Conservation (phyloP, 30 jellyfish, hydroid and myxozoan genomes). For the Turritopsis dohrnii region DNA sequence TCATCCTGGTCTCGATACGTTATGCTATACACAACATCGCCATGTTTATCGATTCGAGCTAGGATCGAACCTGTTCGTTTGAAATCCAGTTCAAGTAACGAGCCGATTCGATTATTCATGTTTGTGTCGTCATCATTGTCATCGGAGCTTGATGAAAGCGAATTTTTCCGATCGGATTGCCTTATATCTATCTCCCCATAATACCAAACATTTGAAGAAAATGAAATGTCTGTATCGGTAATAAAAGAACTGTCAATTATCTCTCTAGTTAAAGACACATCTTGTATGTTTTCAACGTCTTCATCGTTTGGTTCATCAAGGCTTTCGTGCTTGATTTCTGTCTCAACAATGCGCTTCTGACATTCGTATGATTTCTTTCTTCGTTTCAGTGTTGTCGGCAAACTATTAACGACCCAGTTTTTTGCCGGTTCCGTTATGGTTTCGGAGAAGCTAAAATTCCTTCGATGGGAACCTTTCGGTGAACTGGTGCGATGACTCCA, state of each 20-base stretch:
- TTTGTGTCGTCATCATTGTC: neutral
- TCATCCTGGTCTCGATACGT: slow-evolving; percentile 20
- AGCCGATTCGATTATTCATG: neutral
- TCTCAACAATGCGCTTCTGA: neutral
- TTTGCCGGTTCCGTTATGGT: slow-evolving; percentile 9
- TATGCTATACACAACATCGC: slow-evolving; percentile 29
- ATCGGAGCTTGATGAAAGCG: neutral
- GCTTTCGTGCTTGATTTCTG: neutral
- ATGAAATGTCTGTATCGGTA: slow-evolving; percentile 18
- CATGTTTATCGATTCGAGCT: slow-evolving; percentile 34
- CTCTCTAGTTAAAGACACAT: slow-evolving; percentile 3
- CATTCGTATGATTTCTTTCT: slow-evolving; percentile 7
- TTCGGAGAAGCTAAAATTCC: slow-evolving; percentile 15
- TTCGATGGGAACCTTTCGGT: slow-evolving; percentile 1
- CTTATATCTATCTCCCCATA: slow-evolving; percentile 17
- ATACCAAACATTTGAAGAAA: slow-evolving; percentile 34
- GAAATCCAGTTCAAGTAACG: neutral
- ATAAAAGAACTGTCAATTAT: slow-evolving; percentile 4
- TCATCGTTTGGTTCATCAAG: neutral
- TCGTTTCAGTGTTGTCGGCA: neutral
- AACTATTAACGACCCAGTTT: neutral
- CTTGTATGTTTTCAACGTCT: neutral
- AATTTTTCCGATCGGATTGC: neutral
- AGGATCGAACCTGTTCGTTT: slow-evolving; percentile 19
- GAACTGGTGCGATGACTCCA: slow-evolving; percentile 8